phyloP scores from a whole-genome alignment of 92 coral and sea anemone species.

The Palythoa grandis region DNA sequence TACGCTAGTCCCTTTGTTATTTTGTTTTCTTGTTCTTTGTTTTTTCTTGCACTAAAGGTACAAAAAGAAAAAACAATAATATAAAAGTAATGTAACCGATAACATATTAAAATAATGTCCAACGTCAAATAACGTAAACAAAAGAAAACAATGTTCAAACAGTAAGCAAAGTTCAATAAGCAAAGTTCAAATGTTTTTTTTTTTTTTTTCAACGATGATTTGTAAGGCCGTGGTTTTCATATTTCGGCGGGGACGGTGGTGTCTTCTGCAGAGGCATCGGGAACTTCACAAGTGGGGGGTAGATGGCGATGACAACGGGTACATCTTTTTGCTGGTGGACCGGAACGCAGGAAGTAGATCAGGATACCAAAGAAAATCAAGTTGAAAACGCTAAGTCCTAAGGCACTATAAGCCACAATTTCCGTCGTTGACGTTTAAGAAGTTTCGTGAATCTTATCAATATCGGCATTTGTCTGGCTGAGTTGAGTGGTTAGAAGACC shows the following conservation, averaged over 20 bases:
- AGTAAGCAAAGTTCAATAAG: conserved; percentile 25
- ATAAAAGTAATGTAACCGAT: conserved; percentile 1
- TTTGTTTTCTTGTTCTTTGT: too few relatives aligned
- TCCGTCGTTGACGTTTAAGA: conserved; percentile 5
- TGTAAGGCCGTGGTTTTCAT: conserved; percentile 9
- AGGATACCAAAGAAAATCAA: conserved; percentile 1
- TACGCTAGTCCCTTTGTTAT: not conserved
- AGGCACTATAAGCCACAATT: conserved; percentile 22
- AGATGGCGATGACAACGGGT: conserved; percentile 7
- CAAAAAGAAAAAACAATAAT: not conserved
- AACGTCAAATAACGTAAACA: conserved; percentile 4
- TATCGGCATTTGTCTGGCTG: too few relatives aligned
- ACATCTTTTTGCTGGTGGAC: not conserved
- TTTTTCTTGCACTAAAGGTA: conserved; percentile 8
- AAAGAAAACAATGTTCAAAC: conserved; percentile 12
- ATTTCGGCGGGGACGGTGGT: not conserved
- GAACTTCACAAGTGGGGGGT: not conserved
- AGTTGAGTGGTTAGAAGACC: too few relatives aligned
- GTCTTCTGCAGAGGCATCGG: not conserved
- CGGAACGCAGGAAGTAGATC: conserved; percentile 2
- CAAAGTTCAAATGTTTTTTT: not conserved
- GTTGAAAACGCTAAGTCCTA: conserved; percentile 8
- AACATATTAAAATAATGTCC: conserved; percentile 1
- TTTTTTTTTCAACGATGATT: not conserved
- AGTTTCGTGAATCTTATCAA: not conserved